Evolutionary conservation across 2,888 invertebrate genomes (phyloP).

Genomic region (Campoplex nolae): DNA sequence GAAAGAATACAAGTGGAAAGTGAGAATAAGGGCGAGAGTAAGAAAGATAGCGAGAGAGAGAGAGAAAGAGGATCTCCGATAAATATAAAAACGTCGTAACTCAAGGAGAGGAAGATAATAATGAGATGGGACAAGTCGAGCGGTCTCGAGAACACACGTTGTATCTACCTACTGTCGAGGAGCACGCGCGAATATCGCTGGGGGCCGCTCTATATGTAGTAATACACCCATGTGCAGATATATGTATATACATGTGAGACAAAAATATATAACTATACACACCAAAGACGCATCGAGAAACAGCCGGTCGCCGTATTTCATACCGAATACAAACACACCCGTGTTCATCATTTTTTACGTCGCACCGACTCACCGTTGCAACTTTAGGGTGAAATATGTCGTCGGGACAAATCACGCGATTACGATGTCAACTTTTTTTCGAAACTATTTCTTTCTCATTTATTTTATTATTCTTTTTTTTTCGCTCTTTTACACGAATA

Average conservation of each 20-base stretch:
- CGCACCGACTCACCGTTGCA: constrained; percentile 53
- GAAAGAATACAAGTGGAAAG: constrained; percentile 47
- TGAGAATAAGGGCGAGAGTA: constrained; percentile 21
- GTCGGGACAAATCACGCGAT: constrained; percentile 67
- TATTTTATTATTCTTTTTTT: constrained; percentile 21
- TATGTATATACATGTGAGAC: constrained; percentile 14
- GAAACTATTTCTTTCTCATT: constrained; percentile 13
- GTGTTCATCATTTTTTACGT: constrained; percentile 69
- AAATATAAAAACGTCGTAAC: constrained; percentile 77
- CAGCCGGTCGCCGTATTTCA: constrained; percentile 76
- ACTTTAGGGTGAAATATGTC: constrained; percentile 72
- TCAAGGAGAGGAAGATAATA: constrained; percentile 76
- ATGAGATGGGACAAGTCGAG: constrained; percentile 71
- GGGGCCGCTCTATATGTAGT: constrained; percentile 44
- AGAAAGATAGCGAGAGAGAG: constrained; percentile 48
- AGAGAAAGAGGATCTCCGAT: constrained; percentile 70
- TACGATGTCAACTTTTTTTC: constrained; percentile 62
- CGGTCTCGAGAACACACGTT: constrained; percentile 45
- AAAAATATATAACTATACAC: constrained; percentile 23
- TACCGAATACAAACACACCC: constrained; percentile 73
- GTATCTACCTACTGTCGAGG: constrained; percentile 51
- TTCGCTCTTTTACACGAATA: background rate
- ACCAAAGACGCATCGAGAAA: constrained; percentile 47
- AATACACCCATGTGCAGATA: background rate
- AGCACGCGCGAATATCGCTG: constrained; percentile 67